phyloP scores from a whole-genome alignment of 2,888 invertebrate genomes.

The Hedychridium roseum region DNA sequence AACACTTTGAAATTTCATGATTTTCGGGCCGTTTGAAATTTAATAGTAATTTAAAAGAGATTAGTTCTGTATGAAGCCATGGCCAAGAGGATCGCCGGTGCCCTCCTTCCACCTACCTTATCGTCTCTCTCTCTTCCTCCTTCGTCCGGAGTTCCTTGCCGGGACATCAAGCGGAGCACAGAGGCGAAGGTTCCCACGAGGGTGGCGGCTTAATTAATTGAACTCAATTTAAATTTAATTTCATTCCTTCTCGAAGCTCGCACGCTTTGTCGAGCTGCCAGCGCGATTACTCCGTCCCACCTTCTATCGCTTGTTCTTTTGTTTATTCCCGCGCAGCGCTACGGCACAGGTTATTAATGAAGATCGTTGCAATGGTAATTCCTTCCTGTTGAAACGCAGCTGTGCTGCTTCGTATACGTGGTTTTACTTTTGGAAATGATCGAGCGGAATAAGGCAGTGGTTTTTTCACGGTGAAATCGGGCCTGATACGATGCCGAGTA shows the following conservation, averaged over 20 bases:
- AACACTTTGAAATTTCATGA: constrained; percentile 43
- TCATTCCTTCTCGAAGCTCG: constrained; percentile 49
- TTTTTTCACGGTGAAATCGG: no score
- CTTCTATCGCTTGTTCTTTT: background rate
- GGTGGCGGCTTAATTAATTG: constrained; percentile 54
- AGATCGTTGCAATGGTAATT: no score
- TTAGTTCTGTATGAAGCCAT: constrained; percentile 45
- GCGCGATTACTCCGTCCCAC: no score
- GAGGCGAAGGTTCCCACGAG: constrained; percentile 46
- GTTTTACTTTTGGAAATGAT: no score
- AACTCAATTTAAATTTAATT: constrained; percentile 58
- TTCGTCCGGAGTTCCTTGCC: constrained; percentile 22
- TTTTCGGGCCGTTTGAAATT: constrained; percentile 40
- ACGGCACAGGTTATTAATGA: no score
- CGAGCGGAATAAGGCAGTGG: no score
- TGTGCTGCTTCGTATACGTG: no score
- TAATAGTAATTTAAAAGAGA: constrained; percentile 55
- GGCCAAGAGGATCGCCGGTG: constrained; percentile 40
- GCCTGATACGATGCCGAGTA: no score
- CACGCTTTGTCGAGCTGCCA: no score
- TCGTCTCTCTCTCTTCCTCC: constrained; percentile 1
- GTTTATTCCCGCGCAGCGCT: background rate
- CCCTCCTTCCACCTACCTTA: constrained; percentile 22
- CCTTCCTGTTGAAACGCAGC: no score
- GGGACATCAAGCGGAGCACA: constrained; percentile 35